Evolutionary conservation across 2,797 vertebrate genomes (phyloP), one percentile per base, ranked within the genome.

Genomic region (Sylvia borin): DNA sequence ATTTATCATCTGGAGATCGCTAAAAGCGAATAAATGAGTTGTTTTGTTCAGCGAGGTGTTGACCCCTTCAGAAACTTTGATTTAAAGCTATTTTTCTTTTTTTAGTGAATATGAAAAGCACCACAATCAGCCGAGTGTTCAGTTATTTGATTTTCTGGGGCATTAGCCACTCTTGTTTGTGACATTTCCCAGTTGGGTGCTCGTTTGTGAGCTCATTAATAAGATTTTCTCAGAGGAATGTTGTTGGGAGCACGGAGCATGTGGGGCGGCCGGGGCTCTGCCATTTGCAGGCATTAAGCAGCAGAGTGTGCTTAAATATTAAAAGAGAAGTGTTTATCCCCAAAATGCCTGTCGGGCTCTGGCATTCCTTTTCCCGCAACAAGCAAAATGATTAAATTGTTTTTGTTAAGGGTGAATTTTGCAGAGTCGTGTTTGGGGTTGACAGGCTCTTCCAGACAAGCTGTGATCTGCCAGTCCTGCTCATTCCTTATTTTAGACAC

Each of bases 81-180:
- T 97, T 98, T 97, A 96, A 93, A 86, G 81, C 27, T 19, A n/a
- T 36, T 86, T 95, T 67, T 86, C 54, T 90, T 53, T 65, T 97
- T 94, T 92, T 92, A 93, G 97, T 92, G 96, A 97, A 97, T 97
- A 97, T 93, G 97, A 97, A 97, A 98, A 96, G 96, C 96, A 61
- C 90, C 97, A 93, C 97, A 90, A 92, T 97, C 97, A 97, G 95
- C 97, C 97, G 51, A 97, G 97, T 97, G 97, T 97, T 97, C 90
- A 91, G 97, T 97, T 97, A 98, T 97, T 98, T 98, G 98, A 97
- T 98, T 98, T 98, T 98, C 97, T 98, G 97, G 97, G 96, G 97
- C 97, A 97, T 98, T 98, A 98, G 97, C 97, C 94, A 24, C 97
- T 98, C 97, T 97, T 97, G 97, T 98, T 98, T 97, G 97, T 97